phyloP scores from a whole-genome alignment of 2,113 vertebrate species.

The Lethenteron reissneri region DNA sequence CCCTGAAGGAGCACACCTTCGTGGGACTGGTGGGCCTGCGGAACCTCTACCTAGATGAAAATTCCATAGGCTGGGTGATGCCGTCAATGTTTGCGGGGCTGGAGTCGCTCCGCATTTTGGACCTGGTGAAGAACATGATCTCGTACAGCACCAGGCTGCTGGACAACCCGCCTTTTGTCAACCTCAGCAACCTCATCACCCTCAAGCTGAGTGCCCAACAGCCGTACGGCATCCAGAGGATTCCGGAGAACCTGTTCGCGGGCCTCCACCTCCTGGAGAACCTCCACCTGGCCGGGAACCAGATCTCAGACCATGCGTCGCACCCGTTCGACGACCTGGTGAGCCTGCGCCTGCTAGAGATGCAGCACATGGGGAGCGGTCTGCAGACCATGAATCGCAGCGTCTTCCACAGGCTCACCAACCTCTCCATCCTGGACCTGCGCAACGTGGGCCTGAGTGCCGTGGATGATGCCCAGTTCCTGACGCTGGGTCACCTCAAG shows the following conservation, averaged over 20 bases:
- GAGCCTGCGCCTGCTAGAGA: conserved; percentile 1
- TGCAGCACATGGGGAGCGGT: conserved; percentile 13
- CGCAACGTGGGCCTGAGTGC: conserved; percentile 9
- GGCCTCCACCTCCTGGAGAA: background rate
- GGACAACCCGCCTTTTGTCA: background rate
- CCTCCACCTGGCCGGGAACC: conserved; percentile 10
- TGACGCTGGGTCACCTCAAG: conserved; percentile 4
- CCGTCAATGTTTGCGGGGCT: conserved; percentile 7
- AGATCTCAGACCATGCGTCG: background rate
- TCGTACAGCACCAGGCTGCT: conserved; percentile 7
- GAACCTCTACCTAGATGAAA: background rate
- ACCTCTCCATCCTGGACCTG: conserved; percentile 6
- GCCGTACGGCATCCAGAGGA: background rate
- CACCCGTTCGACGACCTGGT: conserved; percentile 5
- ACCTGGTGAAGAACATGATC: conserved; percentile 11
- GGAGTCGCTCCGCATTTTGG: conserved; percentile 7
- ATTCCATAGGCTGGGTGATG: background rate
- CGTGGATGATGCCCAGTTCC: conserved; percentile 4
- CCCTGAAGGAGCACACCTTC: background rate
- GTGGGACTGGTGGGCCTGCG: background rate
- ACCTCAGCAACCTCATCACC: conserved; percentile 6
- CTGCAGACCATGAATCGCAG: background rate
- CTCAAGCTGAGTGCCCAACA: conserved; percentile 10
- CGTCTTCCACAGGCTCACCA: conserved; percentile 8
- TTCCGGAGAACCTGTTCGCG: conserved; percentile 8